These are phyloP conservation scores for Pseudopodoces humilis DNA, from an alignment of 2,113 vertebrate species.

Conservation along the genomic window DNA sequence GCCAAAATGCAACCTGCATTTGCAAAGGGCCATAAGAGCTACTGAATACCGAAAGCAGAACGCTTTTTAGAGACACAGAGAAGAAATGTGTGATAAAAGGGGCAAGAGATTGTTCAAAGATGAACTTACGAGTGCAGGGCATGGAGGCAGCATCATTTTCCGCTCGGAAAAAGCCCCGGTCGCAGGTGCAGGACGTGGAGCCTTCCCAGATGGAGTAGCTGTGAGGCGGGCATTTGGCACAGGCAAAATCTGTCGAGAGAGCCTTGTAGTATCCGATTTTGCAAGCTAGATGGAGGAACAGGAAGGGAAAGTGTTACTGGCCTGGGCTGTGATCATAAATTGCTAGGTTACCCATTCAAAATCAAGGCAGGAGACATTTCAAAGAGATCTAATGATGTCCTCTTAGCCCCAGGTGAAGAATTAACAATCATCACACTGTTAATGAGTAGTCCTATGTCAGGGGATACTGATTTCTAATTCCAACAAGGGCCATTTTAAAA, in stretches of 20 bases:
- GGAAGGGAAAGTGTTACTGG: constrained; percentile 32
- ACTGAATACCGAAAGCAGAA: background rate
- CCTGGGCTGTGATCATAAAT: background rate
- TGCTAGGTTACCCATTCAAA: constrained; percentile 27
- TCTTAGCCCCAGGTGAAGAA: constrained; percentile 38
- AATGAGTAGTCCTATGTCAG: constrained; percentile 8
- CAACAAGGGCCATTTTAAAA: constrained; percentile 39
- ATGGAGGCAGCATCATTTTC: constrained; percentile 91
- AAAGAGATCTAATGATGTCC: constrained; percentile 46
- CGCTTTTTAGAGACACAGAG: background rate
- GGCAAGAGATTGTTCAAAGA: background rate
- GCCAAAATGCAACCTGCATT: background rate
- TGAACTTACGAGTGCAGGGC: constrained; percentile 93
- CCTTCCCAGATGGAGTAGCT: constrained; percentile 95
- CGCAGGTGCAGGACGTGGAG: constrained; percentile 91
- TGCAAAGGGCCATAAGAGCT: background rate
- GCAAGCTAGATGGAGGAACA: constrained; percentile 80
- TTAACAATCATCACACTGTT: constrained; percentile 10
- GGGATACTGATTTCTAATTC: constrained; percentile 44
- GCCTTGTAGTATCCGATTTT: constrained; percentile 96
- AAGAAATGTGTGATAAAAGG: background rate
- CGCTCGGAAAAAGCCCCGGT: constrained; percentile 91
- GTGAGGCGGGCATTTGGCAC: constrained; percentile 93
- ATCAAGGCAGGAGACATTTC: constrained; percentile 32
- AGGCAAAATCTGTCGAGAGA: constrained; percentile 86